A percentile compares a stretch with the other conserved stretches of the same genome.
These are phyloP conservation scores for Epinotia demarniana DNA, from an alignment of 2,888 invertebrate species.

Conservation along the genomic window DNA sequence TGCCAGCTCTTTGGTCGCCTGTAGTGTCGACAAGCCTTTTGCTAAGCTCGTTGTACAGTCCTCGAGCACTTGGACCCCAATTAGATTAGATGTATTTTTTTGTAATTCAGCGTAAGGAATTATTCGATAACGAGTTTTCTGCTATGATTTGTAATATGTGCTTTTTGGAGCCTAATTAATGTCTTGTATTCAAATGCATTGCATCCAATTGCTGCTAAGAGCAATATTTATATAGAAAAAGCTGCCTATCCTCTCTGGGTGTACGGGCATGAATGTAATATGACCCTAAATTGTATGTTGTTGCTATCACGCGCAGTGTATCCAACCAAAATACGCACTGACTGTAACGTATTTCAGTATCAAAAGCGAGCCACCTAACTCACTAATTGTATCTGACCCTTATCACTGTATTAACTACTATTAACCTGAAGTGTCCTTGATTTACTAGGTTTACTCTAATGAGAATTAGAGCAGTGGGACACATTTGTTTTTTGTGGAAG, in stretches of 20 bases:
- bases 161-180: no score
- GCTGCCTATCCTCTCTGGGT: no score
- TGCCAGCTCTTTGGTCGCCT: no score
- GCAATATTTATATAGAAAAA: neutral
- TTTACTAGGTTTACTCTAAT: neutral
- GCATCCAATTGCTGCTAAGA: neutral
- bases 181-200: neutral
- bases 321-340: neutral
- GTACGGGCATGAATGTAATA: neutral
- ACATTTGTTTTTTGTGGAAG: neutral
- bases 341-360: conserved; percentile 9
- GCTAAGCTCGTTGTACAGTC: no score
- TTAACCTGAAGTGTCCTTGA: neutral
- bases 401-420: neutral
- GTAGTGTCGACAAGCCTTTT: no score
- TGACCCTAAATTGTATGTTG: no score
- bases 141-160: no score
- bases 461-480: neutral
- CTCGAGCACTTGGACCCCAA: no score
- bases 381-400: conserved; percentile 11
- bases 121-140: no score
- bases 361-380: neutral
- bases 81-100: no score
- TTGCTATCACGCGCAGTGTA: no score
- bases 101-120: no score